Conservation (phyloP, 2,797 vertebrate genomes). For the Synaphobranchus kaupii region DNA sequence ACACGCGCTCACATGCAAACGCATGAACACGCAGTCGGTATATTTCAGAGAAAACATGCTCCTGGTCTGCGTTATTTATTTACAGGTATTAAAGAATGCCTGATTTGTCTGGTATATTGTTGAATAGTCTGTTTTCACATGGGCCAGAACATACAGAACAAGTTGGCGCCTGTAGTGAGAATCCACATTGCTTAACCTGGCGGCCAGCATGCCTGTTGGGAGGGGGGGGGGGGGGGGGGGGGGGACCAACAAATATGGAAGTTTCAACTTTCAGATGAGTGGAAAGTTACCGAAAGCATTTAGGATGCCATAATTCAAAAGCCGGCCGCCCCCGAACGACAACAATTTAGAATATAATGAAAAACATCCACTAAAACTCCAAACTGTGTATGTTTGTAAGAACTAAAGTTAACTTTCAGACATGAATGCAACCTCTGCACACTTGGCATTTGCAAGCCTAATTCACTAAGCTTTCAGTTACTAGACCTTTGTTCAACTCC, state of each 20-base stretch:
- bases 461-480: not conserved
- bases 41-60: not conserved
- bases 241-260: slow-evolving; percentile 21
- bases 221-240: not conserved
- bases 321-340: not conserved
- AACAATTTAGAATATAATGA: not conserved
- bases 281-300: slow-evolving; percentile 30
- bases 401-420: not conserved
- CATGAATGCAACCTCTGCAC: not conserved
- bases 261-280: slow-evolving; percentile 20
- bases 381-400: not conserved
- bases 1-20: not conserved
- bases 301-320: slow-evolving; percentile 27
- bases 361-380: not conserved
- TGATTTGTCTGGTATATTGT: not conserved
- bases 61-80: not conserved
- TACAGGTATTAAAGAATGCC: not conserved
- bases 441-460: not conserved
- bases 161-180: slow-evolving; percentile 20
- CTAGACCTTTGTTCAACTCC: not conserved
- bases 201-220: not conserved
- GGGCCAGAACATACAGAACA: slow-evolving; percentile 16
- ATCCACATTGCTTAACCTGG: slow-evolving; percentile 24
- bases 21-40: not conserved
- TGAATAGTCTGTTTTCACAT: not conserved